phyloP scores from a whole-genome alignment of 2,888 invertebrate genomes.

The Dicyrtomina minuta region DNA sequence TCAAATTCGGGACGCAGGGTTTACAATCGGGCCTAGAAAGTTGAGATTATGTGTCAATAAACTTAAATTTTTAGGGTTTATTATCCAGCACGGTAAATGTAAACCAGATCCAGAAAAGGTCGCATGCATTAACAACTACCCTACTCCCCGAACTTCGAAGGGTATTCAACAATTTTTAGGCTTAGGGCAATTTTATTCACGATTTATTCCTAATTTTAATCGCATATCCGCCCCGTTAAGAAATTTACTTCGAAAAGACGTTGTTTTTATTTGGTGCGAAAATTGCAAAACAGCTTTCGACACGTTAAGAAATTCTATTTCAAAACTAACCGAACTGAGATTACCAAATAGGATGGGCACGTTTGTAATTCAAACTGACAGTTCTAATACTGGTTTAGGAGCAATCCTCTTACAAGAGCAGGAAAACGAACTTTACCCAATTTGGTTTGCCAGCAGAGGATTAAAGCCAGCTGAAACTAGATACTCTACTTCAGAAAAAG shows the following conservation, averaged over 20 bases:
- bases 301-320: slow-evolving; percentile 16
- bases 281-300: slow-evolving; percentile 29
- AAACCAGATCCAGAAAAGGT: slow-evolving; percentile 55
- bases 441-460: slow-evolving; percentile 49
- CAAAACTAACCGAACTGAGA: slow-evolving; percentile 42
- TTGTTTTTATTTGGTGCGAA: slow-evolving; percentile 29
- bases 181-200: slow-evolving; percentile 37
- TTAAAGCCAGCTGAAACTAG: slow-evolving; percentile 55
- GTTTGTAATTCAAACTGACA: slow-evolving; percentile 54
- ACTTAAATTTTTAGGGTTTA: slow-evolving; percentile 56
- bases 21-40: slow-evolving; percentile 52
- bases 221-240: slow-evolving; percentile 33
- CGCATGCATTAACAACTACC: slow-evolving; percentile 37
- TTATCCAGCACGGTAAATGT: slow-evolving; percentile 54
- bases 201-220: no score
- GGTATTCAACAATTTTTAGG: slow-evolving; percentile 40
- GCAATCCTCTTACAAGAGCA: slow-evolving; percentile 52
- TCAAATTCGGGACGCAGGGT: slow-evolving; percentile 32
- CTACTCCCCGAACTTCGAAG: slow-evolving; percentile 31
- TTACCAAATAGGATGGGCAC: slow-evolving; percentile 48
- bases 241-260: slow-evolving; percentile 34
- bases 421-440: slow-evolving; percentile 41
- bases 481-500: slow-evolving; percentile 57
- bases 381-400: slow-evolving; percentile 51
- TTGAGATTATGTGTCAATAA: no score